Conservation (phyloP, 2,113 vertebrate genomes). For the Embiotoca jacksoni region DNA sequence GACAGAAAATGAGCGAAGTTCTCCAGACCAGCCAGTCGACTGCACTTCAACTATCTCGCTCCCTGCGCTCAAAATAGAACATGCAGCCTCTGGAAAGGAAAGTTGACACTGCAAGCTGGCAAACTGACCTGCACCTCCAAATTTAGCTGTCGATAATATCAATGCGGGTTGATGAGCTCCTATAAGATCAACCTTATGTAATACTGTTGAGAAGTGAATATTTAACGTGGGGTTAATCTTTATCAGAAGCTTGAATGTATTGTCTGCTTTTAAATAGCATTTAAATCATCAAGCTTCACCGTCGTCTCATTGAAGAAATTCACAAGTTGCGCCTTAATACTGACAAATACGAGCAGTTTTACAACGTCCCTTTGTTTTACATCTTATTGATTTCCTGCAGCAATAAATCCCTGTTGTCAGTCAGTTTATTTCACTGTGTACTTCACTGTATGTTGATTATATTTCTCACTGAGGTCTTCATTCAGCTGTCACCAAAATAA, state of each 20-base stretch:
- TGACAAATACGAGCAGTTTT: slow-evolving; percentile 37
- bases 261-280: slow-evolving; percentile 40
- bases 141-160: slow-evolving; percentile 68
- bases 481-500: slow-evolving; percentile 18
- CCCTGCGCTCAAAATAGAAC: slow-evolving; percentile 68
- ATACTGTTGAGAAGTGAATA: slow-evolving; percentile 22
- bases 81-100: slow-evolving; percentile 68
- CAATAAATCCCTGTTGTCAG: slow-evolving; percentile 13
- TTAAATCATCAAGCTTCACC: slow-evolving; percentile 19
- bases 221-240: slow-evolving; percentile 23
- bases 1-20: slow-evolving; percentile 54
- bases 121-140: slow-evolving; percentile 63
- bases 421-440: slow-evolving; percentile 27
- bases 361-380: slow-evolving; percentile 29
- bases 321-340: slow-evolving; percentile 7
- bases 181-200: slow-evolving; percentile 20
- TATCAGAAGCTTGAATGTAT: slow-evolving; percentile 37
- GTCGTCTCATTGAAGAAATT: slow-evolving; percentile 32
- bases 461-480: slow-evolving; percentile 12
- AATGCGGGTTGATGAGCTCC: slow-evolving; percentile 58
- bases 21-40: slow-evolving; percentile 50
- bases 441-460: slow-evolving; percentile 8
- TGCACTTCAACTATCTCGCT: slow-evolving; percentile 49
- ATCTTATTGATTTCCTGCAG: slow-evolving; percentile 12
- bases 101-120: slow-evolving; percentile 73